Conservation (phyloP, 1,140 invertebrate genomes). For the Drosophila lacteicornis region DNA sequence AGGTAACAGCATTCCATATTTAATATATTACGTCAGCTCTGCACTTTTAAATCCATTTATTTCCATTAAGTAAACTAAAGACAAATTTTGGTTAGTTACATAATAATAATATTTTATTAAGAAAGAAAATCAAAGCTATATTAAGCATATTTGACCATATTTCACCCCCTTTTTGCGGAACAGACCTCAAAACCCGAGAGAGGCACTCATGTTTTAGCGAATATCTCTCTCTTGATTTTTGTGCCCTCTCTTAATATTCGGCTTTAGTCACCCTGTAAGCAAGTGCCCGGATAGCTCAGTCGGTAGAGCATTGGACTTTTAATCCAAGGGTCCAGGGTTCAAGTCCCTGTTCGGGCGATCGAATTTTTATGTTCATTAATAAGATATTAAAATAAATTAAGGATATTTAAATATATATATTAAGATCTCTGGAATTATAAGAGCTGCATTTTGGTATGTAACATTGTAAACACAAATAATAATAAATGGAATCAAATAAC, state of each 20-base stretch:
- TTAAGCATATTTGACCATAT: neutral
- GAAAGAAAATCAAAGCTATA: neutral
- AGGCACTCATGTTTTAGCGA: neutral
- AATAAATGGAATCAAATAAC: no score
- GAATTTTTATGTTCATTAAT: constrained; percentile 27
- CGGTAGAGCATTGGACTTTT: constrained; percentile 95
- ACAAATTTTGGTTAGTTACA: neutral
- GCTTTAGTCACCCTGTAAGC: constrained; percentile 2
- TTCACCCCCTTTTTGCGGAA: neutral
- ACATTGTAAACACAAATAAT: no score
- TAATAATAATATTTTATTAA: neutral
- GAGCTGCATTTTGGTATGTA: no score
- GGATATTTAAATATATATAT: no score
- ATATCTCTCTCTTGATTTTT: neutral
- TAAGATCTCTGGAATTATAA: no score
- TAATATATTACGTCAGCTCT: neutral
- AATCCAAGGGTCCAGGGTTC: constrained; percentile 92
- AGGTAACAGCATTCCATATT: neutral
- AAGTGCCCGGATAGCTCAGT: constrained; percentile 92
- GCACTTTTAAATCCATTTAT: neutral
- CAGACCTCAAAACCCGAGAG: neutral
- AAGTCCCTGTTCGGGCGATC: constrained; percentile 91
- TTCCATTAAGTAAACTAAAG: neutral
- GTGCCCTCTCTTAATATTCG: constrained; percentile 18
- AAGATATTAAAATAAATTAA: no score